Evolutionary conservation across 2,888 invertebrate species (phyloP), one percentile per base, ranked within the genome.

Genomic region (Elegia similella): DNA sequence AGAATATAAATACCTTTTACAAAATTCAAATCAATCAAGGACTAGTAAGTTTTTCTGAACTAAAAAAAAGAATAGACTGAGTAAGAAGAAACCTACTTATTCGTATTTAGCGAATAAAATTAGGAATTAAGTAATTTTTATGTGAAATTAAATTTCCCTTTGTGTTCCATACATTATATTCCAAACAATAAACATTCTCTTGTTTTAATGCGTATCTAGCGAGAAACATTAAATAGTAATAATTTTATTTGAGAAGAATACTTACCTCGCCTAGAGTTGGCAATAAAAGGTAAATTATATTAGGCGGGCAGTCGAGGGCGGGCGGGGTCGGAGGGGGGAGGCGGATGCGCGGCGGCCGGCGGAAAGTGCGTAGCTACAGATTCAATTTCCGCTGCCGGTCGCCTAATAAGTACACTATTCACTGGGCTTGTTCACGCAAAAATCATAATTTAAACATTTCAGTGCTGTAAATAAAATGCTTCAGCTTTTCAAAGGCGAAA

Each of bases 281-380:
- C 72, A 80, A 76, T 78, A 77, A 75, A 74, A 71, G 68, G 72
- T 75, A 72, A 73, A 75, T 69, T 72, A 69, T 70, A 75, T 73
- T 70, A 72, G 56, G 68, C 65, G 71, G 69, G 69, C 55, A 59
- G 48, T 38, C 17, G 58, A 44, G 55, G 58, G 55, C 47, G 55
- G 42, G 50, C 53, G 58, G 50, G 50, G 60, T 57, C 47, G 16
- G 68, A 62, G 50, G 55, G 44, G 54, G 57, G 52, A 32, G 74
- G 70, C 81, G 83, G 82, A 84, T 83, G 75, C 75, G 73, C 75
- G 75, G 75, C 75, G 77, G 77, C 81, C 76, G 73, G 81, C 84
- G 85, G 88, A 86, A 84, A 83, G 84, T 86, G 86, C 88, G 87
- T 88, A 85, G 84, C 84, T 84, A 77, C 83, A 84, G 84, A 88